Evolutionary conservation across 2,113 vertebrate species (phyloP).

Genomic region (Clinocottus analis): DNA sequence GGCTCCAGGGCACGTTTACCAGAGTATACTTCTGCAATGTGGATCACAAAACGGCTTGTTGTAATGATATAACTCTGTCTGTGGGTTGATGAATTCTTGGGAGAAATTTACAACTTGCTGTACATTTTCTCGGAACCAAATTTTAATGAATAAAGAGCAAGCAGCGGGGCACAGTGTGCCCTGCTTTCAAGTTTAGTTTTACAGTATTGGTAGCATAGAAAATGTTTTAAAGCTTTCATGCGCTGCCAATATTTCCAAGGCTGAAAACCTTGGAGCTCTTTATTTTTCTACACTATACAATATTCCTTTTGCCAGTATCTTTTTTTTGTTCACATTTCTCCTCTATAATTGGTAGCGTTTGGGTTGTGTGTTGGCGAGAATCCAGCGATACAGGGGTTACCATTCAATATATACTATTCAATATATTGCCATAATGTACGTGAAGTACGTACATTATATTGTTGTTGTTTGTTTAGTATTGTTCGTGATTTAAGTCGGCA

Average conservation of each 20-base stretch:
- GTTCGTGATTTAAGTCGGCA: too few relatives aligned
- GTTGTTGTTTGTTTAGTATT: background rate
- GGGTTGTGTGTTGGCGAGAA: background rate
- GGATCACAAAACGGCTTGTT: slow-evolving; percentile 14
- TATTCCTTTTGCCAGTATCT: background rate
- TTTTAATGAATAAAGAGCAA: slow-evolving; percentile 3
- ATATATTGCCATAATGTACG: background rate
- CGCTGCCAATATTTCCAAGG: background rate
- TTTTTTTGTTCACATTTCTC: background rate
- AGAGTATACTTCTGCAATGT: background rate
- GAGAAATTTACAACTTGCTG: slow-evolving; percentile 1
- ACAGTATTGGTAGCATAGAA: background rate
- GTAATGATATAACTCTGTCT: slow-evolving; percentile 23
- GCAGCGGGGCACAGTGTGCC: background rate
- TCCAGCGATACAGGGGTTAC: background rate
- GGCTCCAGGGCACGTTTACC: slow-evolving; percentile 14
- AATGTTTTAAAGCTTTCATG: slow-evolving; percentile 8
- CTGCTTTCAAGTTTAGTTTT: slow-evolving; percentile 10
- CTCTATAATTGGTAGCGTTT: background rate
- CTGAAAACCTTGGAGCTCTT: background rate
- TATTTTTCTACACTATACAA: background rate
- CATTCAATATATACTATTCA: too few relatives aligned
- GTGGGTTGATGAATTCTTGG: slow-evolving; percentile 34
- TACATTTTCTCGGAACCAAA: background rate
- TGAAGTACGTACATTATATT: background rate